Evolutionary conservation across 2,888 invertebrate genomes (phyloP), one percentile per base, ranked within the genome.

Genomic region (Leistus spinibarbis): DNA sequence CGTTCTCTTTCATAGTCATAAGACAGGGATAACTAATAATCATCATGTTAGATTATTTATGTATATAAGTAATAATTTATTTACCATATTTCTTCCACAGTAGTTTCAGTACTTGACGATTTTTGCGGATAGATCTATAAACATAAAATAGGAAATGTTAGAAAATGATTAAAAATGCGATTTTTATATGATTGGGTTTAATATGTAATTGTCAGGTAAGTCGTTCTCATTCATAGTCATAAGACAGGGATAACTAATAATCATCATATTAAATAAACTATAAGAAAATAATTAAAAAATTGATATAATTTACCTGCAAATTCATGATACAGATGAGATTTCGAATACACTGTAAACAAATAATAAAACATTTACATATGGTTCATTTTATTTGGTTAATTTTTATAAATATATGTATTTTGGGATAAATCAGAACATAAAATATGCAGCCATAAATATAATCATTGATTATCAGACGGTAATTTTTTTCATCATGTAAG

Each of bases 381-480:
- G n/a, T n/a, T n/a, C n/a, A n/a, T n/a, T n/a, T n/a, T n/a, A n/a
- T n/a, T n/a, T n/a, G n/a, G n/a, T n/a, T n/a, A n/a, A n/a, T n/a
- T n/a, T n/a, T n/a, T n/a, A n/a, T n/a, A 57, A 57, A 57, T 57
- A 4, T 57, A 2, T 17, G 0, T 27, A 64, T 24, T 13, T 2
- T 3, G n/a, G 22, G 16, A 5, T n/a, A 64, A 64, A 71, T 71
- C 63, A 71, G 63, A 40, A 53, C 53, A 53, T 54, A 64, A 63
- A 71, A 71, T n/a, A 54, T 64, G 71, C 71, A 54, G 64, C 71
- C 64, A 22, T 54, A 13, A 23, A 54, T 63, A 19, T 71, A 71
- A 71, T 71, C 71, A 71, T 24, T 16, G 19, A 24, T 23, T 17
- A 20, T 71, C 71, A 71, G 71, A 71, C 71, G 71, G 71, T 71